Base-by-base conservation (phyloP, 1,140 invertebrate species). In the Drosophila nikananu region DNA sequence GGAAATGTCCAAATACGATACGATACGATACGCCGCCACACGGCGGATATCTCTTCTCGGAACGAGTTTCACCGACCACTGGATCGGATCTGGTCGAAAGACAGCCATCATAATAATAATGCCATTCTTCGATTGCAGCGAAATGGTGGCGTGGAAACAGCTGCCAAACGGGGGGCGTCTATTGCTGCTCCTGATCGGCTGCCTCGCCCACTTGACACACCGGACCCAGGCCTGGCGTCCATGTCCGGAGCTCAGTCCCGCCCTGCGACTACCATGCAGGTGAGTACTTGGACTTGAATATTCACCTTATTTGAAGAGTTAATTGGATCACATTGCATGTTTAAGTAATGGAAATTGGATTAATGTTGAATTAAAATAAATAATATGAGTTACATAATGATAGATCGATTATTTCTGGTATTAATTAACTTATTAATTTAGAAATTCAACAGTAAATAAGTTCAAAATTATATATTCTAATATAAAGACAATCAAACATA, bases 221-320 rank as follows among this genome's bases (percentile, higher is more conserved):
- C 77, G 68, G 60, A 81, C 70, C 60, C 75, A 64, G 70, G 92
- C 91, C 57, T 93, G 92, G 92, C 81, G 91, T 41, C 91, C 92
- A 76, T 93, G 92, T 83, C 87, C 91, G 71, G 92, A 93, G 81
- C 83, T 93, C 39, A 92, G 91, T 87, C 86, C 92, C 66, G 87
- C 86, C 44, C 78, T 93, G 55, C 80, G 92, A 46, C 68, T 93
- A 64, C 92, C 92, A 70, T 93, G 92, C 92, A 91, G 91, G 92
- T 93, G 68, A 91, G 86, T 92, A 39, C 19, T 12, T 17, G 44
- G 8, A 41, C 13, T 17, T 21, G 17, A 27, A 12, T 19, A 30
- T 19, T 30, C 6, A 1, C 17, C 17, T 13, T n/a, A 5, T 27
- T 49, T 9, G 3, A 35, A 23, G 23, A 3, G 23, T 17, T 49